Base-by-base conservation (phyloP, 2,888 invertebrate genomes). In the Prosopocoilus inquinatus region DNA sequence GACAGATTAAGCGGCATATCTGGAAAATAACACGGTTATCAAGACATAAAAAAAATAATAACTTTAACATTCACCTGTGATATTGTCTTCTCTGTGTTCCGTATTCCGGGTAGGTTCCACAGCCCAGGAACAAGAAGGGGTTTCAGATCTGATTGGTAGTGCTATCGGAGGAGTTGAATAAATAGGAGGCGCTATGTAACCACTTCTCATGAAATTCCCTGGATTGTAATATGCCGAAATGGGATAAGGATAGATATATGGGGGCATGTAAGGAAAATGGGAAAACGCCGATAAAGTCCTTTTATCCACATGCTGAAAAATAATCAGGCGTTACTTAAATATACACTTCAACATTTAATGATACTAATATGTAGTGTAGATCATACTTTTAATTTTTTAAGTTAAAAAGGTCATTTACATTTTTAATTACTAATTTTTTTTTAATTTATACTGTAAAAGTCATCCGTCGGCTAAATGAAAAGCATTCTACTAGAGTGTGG, bases 1-100 rank as follows among this genome's bases (percentile, higher is more conserved):
- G 91, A 92, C 81, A 92, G 83, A 81, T 92, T 92, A 78, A 92
- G 82, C 78, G 92, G 92, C 84, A 90, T 87, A 89, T 92, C 92
- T 92, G 84, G 56, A 86, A 86, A 62, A 61, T 63, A 68, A 70
- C 60, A 61, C 65, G 62, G 46, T 48, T 57, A 54, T 48, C 49
- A 39, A 41, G 12, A 11, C 36, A 36, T 12, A n/a, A 12, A 11
- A 36, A 36, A n/a, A 12, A 36, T 5, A 36, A 12, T 12, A 36
- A 11, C 1, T 12, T 36, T 36, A 5, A 28, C 32, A 53, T 50
- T 55, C 61, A 84, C 84, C 84, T 77, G 83, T 80, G 69, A 81
- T 79, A 71, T 81, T 80, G 72, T 84, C 84, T 65, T 83, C 83
- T 75, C 80, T 79, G 65, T 80, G 81, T 70, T 82, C 79, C 62